phyloP scores from a whole-genome alignment of 1,140 invertebrate species.

The Telenomus remus region DNA sequence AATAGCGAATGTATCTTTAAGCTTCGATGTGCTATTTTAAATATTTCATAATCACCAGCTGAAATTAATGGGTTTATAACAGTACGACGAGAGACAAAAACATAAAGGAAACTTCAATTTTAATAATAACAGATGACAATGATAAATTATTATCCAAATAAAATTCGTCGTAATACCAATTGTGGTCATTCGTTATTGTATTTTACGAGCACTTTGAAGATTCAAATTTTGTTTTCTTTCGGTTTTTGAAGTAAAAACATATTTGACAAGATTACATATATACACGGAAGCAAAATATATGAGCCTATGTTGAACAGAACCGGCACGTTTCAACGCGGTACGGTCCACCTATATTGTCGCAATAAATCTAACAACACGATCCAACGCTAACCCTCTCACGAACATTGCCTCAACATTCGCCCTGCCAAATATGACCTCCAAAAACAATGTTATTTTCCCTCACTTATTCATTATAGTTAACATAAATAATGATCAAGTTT shows the following conservation, averaged over 20 bases:
- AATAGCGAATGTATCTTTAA: constrained; percentile 35
- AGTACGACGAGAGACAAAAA: too few species aligned
- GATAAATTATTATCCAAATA: too few species aligned
- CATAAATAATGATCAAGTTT: too few species aligned
- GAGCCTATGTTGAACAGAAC: constrained; percentile 36
- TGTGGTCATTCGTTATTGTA: background rate
- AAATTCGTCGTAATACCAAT: background rate
- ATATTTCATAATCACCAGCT: constrained; percentile 39
- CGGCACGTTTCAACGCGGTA: constrained; percentile 60
- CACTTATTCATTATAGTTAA: constrained; percentile 59
- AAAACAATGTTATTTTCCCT: constrained; percentile 59
- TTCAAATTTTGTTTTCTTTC: constrained; percentile 37
- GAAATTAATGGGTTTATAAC: constrained; percentile 18
- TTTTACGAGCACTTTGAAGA: constrained; percentile 30
- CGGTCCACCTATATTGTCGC: constrained; percentile 67
- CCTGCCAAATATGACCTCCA: constrained; percentile 58
- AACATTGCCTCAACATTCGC: constrained; percentile 62
- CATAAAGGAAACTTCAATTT: too few species aligned
- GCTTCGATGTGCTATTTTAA: constrained; percentile 17
- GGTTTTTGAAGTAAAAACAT: constrained; percentile 54
- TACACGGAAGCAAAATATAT: constrained; percentile 38
- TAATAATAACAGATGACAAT: too few species aligned
- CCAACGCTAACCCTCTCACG: constrained; percentile 60
- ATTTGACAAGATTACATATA: constrained; percentile 56
- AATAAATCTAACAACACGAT: constrained; percentile 69